A percentile compares a stretch with the other conserved stretches of the same genome.
These are phyloP conservation scores for Vidua chalybeata DNA, from an alignment of 2,113 vertebrate species.

Conservation along the genomic window DNA sequence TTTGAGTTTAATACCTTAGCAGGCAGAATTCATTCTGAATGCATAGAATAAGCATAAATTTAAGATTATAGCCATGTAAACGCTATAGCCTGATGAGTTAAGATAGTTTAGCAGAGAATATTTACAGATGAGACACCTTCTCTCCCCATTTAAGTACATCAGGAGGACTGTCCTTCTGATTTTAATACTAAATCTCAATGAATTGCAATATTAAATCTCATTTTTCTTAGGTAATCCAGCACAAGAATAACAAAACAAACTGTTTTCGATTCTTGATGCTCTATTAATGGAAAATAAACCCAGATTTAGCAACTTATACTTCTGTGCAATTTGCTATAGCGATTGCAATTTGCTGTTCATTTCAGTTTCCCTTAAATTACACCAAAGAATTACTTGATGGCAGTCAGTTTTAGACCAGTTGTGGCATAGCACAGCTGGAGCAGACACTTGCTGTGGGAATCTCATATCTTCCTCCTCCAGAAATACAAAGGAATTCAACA, in stretches of 20 bases:
- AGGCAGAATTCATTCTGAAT: neutral
- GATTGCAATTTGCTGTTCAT: neutral
- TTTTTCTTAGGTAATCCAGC: neutral
- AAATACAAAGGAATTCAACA: neutral
- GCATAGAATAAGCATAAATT: neutral
- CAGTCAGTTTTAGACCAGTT: neutral
- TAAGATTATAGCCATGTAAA: neutral
- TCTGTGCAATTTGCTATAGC: neutral
- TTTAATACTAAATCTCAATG: neutral
- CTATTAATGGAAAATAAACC: neutral
- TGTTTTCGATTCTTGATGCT: neutral
- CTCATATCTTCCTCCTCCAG: neutral
- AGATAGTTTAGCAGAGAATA: neutral
- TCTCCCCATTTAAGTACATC: neutral
- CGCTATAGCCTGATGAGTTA: neutral
- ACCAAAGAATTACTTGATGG: neutral
- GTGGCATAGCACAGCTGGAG: neutral
- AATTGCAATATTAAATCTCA: neutral
- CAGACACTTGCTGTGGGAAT: neutral
- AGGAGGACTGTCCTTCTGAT: neutral
- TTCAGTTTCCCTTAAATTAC: constrained; percentile 3
- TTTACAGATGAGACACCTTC: neutral
- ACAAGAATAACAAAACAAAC: neutral
- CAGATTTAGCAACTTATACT: neutral
- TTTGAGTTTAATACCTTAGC: neutral